Evolutionary conservation across 64 coral and sea anemone species (phyloP).

Genomic region (Acropora yongei): DNA sequence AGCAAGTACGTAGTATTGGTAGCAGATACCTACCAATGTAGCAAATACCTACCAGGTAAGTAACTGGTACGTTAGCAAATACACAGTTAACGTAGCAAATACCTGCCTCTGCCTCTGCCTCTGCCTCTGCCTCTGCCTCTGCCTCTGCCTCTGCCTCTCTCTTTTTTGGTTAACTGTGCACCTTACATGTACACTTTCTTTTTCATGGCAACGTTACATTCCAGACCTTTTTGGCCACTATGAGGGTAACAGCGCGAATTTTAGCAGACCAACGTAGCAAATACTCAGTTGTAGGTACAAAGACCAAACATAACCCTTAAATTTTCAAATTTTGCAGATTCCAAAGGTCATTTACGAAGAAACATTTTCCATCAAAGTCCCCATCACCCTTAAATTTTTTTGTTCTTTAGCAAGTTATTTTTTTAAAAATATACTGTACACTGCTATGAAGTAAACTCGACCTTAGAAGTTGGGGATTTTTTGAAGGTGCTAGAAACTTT

Average conservation of each 20-base stretch:
- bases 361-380: conserved; percentile 54
- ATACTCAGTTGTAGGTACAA: conserved; percentile 50
- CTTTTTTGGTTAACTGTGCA: not conserved
- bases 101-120: too few relatives aligned
- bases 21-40: not conserved
- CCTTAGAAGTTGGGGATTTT: conserved; percentile 51
- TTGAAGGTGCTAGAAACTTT: conserved; percentile 28
- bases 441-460: conserved; percentile 48
- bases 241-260: conserved; percentile 45
- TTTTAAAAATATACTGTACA: conserved; percentile 46
- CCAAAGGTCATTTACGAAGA: not conserved
- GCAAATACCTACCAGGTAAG: conserved; percentile 12
- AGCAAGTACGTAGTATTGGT: not conserved
- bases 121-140: too few relatives aligned
- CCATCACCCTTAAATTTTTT: conserved; percentile 41
- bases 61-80: not conserved
- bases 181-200: not conserved
- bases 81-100: conserved; percentile 1
- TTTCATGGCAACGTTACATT: conserved; percentile 3
- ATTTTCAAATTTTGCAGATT: conserved; percentile 33
- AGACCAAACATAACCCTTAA: conserved; percentile 33
- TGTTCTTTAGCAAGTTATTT: conserved; percentile 35
- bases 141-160: too few relatives aligned
- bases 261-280: conserved; percentile 48
- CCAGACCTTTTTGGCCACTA: conserved; percentile 3